A percentile compares a stretch with the other conserved stretches of the same genome.
Conservation (phyloP, 2,113 vertebrate species). For the Rostratula benghalensis region DNA sequence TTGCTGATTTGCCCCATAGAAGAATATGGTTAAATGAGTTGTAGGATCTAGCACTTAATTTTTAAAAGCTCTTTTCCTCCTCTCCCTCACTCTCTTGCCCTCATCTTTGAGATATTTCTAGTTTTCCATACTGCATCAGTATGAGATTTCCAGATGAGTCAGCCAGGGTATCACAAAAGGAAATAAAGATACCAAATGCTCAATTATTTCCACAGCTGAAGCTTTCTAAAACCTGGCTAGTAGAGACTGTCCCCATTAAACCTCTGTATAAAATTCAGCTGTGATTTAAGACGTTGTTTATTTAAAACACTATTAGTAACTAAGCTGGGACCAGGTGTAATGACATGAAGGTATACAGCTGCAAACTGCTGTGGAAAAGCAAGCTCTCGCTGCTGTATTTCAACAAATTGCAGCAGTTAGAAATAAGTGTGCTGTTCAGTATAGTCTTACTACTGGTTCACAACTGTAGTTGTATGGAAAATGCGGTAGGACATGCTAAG, state of each 20-base stretch:
- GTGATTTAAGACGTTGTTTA: not conserved
- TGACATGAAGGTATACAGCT: not conserved
- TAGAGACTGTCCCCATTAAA: not conserved
- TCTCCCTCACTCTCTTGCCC: not conserved
- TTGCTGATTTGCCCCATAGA: not conserved
- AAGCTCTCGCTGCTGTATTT: not conserved
- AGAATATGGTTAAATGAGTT: not conserved
- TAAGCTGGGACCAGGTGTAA: not conserved
- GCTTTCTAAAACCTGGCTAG: not conserved
- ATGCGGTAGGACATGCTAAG: not conserved
- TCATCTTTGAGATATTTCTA: not conserved
- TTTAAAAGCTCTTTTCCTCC: not conserved
- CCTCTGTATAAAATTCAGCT: not conserved
- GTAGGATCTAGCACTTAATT: not conserved
- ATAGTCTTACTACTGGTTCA: not conserved
- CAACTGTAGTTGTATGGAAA: not conserved
- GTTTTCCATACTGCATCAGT: not conserved
- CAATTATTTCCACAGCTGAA: constrained; percentile 1
- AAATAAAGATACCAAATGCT: not conserved
- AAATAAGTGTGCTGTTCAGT: not conserved
- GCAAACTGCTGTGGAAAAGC: not conserved
- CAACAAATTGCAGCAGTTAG: not conserved
- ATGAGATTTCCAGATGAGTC: not conserved
- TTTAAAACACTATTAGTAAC: not conserved
- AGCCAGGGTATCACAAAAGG: not conserved